Percentiles rank a stretch among this genome's conserved stretches.
Conservation (phyloP, 2,888 invertebrate genomes). For the Ormyrus pomaceus region DNA sequence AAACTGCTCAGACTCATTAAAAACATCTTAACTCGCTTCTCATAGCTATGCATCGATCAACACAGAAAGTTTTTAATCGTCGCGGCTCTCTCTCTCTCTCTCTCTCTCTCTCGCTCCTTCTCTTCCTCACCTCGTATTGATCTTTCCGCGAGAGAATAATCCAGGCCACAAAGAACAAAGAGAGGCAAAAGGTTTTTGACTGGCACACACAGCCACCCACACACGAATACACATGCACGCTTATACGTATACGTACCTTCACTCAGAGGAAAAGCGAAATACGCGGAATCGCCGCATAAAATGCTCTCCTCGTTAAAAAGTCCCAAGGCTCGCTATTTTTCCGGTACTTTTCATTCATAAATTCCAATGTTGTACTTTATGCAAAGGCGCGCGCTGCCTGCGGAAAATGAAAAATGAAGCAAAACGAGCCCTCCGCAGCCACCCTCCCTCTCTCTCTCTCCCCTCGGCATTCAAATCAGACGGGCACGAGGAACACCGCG, state of each 20-base stretch:
- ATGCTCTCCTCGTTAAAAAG: slow-evolving; percentile 28
- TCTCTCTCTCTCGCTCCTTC: not conserved
- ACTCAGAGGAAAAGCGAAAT: not conserved
- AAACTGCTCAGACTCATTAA: slow-evolving; percentile 19
- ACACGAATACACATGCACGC: too few species aligned
- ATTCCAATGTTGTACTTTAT: slow-evolving; percentile 16
- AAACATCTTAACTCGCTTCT: slow-evolving; percentile 15
- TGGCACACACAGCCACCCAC: not conserved
- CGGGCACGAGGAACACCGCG: not conserved
- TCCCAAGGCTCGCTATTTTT: not conserved
- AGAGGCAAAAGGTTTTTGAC: slow-evolving; percentile 21
- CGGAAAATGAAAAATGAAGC: slow-evolving; percentile 2
- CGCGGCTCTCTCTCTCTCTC: not conserved
- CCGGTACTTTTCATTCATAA: slow-evolving; percentile 31
- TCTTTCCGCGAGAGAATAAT: slow-evolving; percentile 33
- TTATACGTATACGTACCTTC: too few species aligned
- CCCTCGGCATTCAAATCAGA: slow-evolving; percentile 22
- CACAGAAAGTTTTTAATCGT: slow-evolving; percentile 4
- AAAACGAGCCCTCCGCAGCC: too few species aligned
- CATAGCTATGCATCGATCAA: slow-evolving; percentile 4
- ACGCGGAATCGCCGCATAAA: slow-evolving; percentile 15
- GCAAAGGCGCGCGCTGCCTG: not conserved
- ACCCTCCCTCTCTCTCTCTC: too few species aligned
- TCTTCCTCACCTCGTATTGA: slow-evolving; percentile 39
- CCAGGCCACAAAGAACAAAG: slow-evolving; percentile 42